A percentile compares a stretch with the other conserved stretches of the same genome.
Conservation (phyloP, 2,113 vertebrate genomes). For the Enhydra lutris region DNA sequence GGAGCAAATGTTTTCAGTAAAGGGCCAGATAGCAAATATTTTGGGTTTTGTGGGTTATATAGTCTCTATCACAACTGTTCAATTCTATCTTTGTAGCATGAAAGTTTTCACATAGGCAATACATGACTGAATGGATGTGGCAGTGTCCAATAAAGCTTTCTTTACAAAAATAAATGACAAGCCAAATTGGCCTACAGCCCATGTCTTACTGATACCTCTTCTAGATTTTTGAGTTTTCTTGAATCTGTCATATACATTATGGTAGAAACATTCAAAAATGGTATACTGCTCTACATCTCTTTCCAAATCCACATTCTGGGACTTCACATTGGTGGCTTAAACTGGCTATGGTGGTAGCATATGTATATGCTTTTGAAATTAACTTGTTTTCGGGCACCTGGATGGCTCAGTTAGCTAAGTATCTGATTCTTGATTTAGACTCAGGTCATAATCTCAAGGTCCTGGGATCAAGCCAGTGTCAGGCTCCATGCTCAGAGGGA, state of each 20-base stretch:
- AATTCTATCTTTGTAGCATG: background rate
- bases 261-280: background rate
- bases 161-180: background rate
- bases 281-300: background rate
- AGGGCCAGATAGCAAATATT: background rate
- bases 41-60: background rate
- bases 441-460: background rate
- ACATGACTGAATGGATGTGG: background rate
- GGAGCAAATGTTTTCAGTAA: background rate
- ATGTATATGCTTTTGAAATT: background rate
- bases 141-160: background rate
- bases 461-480: background rate
- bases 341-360: background rate
- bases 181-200: background rate
- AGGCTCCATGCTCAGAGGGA: background rate
- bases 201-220: background rate
- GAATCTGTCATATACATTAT: background rate
- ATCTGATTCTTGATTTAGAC: background rate
- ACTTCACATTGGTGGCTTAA: background rate
- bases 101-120: background rate
- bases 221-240: background rate
- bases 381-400: background rate
- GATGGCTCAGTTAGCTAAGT: background rate
- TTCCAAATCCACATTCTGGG: background rate
- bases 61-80: background rate